These are phyloP conservation scores for Thymelicus acteon DNA, from an alignment of 2,888 invertebrate genomes.

Conservation along the genomic window DNA sequence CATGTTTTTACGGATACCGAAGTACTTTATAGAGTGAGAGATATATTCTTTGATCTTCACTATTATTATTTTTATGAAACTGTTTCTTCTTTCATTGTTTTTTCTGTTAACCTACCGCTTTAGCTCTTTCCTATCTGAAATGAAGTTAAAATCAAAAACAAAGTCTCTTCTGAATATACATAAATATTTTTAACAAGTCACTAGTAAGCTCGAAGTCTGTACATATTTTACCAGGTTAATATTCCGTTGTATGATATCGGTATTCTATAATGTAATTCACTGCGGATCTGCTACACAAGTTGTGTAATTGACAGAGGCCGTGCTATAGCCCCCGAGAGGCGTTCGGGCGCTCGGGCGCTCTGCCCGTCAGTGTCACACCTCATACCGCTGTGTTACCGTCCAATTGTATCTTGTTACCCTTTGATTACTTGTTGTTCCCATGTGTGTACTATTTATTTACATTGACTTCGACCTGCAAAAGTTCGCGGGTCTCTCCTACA, in stretches of 20 bases:
- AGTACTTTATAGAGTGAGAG: too few species aligned
- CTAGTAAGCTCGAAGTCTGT: neutral
- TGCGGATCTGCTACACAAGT: neutral
- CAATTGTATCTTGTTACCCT: slow-evolving; percentile 5
- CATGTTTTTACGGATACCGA: too few species aligned
- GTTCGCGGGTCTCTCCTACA: too few species aligned
- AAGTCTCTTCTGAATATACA: too few species aligned
- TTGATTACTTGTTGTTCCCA: slow-evolving; percentile 1
- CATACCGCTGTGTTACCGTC: neutral
- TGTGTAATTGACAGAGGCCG: neutral
- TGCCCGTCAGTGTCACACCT: neutral
- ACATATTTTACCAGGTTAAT: neutral
- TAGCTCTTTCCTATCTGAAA: too few species aligned
- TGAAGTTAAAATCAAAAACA: too few species aligned
- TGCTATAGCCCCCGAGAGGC: neutral
- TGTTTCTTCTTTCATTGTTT: too few species aligned
- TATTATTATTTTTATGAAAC: too few species aligned
- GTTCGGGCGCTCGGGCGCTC: neutral
- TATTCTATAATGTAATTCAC: neutral
- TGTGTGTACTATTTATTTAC: neutral
- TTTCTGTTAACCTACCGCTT: too few species aligned
- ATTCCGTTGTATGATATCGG: neutral
- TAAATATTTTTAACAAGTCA: too few species aligned
- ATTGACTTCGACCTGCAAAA: neutral
- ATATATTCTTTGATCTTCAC: too few species aligned